Percentiles rank a stretch among this genome's conserved stretches.
phyloP scores from a whole-genome alignment of 2,888 invertebrate species.

The Celastrina argiolus region DNA sequence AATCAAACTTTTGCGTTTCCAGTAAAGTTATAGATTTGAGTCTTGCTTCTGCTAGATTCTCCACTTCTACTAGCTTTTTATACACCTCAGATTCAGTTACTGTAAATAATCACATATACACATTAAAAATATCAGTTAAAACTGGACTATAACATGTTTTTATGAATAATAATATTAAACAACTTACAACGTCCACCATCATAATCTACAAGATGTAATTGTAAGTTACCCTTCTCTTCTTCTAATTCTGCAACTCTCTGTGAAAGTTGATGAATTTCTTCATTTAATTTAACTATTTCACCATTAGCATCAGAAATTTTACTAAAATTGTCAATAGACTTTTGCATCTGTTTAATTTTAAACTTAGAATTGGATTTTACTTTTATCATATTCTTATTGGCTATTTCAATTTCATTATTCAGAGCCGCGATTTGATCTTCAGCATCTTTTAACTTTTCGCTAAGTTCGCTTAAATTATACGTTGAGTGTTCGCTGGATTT shows the following conservation, averaged over 20 bases:
- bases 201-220: conserved; percentile 89
- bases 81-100: conserved; percentile 73
- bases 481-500: conserved; percentile 28
- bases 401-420: conserved; percentile 83
- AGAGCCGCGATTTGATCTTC: conserved; percentile 71
- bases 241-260: conserved; percentile 90
- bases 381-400: conserved; percentile 87
- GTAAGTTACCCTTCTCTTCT: conserved; percentile 94
- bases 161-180: neutral
- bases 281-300: conserved; percentile 81
- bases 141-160: neutral
- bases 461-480: conserved; percentile 43
- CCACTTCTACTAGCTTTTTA: conserved; percentile 68
- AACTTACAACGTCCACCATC: conserved; percentile 83
- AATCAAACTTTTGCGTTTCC: conserved; percentile 83
- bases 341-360: conserved; percentile 86
- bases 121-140: neutral
- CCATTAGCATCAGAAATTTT: conserved; percentile 83
- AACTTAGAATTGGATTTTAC: conserved; percentile 83
- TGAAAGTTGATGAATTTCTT: conserved; percentile 80
- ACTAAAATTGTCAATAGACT: conserved; percentile 82
- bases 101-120: conserved; percentile 41
- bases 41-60: conserved; percentile 72
- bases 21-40: conserved; percentile 78
- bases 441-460: conserved; percentile 65